phyloP scores from a whole-genome alignment of 30 jellyfish, hydroid and myxozoan genomes.

The Aurelia aurita complex sp. Pacific region DNA sequence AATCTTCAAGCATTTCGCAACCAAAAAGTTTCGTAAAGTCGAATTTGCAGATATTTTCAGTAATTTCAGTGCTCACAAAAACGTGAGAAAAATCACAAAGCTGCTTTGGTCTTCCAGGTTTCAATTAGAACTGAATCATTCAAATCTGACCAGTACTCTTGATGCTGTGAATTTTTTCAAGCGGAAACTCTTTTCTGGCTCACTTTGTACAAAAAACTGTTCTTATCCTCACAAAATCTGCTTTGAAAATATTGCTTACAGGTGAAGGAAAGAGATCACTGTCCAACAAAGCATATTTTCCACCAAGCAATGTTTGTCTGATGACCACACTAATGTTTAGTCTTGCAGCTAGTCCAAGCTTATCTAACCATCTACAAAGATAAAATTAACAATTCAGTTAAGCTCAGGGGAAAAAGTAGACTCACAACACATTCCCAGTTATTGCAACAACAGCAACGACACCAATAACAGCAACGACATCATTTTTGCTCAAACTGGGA shows the following conservation, averaged over 20 bases:
- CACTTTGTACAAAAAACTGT: neutral
- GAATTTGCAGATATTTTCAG: no score
- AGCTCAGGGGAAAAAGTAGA: neutral
- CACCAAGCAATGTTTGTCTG: slow-evolving; percentile 82
- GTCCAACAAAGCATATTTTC: slow-evolving; percentile 72
- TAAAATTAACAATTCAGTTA: neutral
- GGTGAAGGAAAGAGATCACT: slow-evolving; percentile 68
- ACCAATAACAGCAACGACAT: no score
- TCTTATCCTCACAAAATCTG: neutral
- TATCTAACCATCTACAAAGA: slow-evolving; percentile 81
- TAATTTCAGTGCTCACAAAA: no score
- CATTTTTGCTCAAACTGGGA: no score
- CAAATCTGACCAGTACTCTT: no score
- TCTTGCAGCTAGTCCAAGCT: slow-evolving; percentile 94
- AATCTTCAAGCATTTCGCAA: no score
- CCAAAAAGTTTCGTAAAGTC: no score
- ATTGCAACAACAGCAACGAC: no score
- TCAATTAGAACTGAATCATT: no score
- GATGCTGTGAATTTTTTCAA: no score
- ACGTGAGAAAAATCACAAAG: no score
- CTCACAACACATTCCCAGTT: neutral
- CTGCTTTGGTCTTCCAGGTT: no score
- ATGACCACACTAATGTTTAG: slow-evolving; percentile 60
- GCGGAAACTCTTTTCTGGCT: neutral
- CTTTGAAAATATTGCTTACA: slow-evolving; percentile 10